Evolutionary conservation across 2,113 vertebrate species (phyloP).

Genomic region (Oostethus manadensis): DNA sequence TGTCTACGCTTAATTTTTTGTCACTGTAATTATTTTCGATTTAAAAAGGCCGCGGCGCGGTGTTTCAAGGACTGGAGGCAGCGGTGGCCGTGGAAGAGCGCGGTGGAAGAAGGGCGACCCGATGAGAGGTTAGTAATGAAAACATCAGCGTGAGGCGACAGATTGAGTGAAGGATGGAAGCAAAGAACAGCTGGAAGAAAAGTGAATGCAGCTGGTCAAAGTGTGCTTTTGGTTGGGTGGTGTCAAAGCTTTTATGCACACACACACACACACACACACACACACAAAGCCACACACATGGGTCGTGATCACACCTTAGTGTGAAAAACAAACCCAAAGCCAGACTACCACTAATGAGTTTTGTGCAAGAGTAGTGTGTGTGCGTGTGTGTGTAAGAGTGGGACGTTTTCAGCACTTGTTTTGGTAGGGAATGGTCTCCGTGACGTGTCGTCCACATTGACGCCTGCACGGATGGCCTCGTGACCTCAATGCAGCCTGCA

Average conservation of each 20-base stretch:
- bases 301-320: conserved; percentile 16
- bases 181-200: conserved; percentile 40
- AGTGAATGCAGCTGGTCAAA: conserved; percentile 37
- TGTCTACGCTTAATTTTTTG: too few species aligned
- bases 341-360: conserved; percentile 29
- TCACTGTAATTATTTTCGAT: too few species aligned
- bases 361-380: neutral
- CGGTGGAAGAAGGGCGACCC: neutral
- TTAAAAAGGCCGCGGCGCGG: neutral
- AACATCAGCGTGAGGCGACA: conserved; percentile 2
- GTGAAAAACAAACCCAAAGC: conserved; percentile 39
- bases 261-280: conserved; percentile 16
- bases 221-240: conserved; percentile 33
- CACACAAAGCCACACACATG: conserved; percentile 28
- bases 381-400: conserved; percentile 1
- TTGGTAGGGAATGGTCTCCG: neutral
- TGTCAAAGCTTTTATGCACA: conserved; percentile 28
- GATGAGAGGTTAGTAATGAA: neutral
- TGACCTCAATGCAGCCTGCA: conserved; percentile 1
- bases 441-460: neutral
- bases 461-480: conserved; percentile 37
- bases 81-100: neutral
- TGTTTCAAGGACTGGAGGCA: neutral
- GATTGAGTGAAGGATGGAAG: conserved; percentile 9
- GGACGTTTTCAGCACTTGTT: too few species aligned